A percentile compares a stretch with the other conserved stretches of the same genome.
These are phyloP conservation scores for Rhopalosiphum padi DNA, from an alignment of 1,140 invertebrate species.

Conservation along the genomic window DNA sequence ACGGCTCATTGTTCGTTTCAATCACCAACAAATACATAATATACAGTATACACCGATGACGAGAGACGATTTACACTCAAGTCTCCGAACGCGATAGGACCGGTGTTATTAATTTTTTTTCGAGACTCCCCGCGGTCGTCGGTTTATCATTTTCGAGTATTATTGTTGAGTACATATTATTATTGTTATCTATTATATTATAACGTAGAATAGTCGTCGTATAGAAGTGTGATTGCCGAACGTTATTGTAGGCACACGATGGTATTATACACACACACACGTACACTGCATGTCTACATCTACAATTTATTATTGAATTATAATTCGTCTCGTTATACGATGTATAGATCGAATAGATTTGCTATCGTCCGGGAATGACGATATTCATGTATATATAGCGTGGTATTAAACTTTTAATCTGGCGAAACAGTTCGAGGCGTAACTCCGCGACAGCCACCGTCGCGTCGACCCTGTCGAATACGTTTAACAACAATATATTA, in stretches of 20 bases:
- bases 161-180: neutral
- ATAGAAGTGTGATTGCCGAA: neutral
- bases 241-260: neutral
- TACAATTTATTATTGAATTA: neutral
- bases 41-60: neutral
- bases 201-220: neutral
- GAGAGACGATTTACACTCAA: neutral
- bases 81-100: neutral
- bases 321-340: neutral
- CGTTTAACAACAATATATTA: neutral
- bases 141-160: neutral
- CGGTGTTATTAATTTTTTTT: neutral
- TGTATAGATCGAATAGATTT: neutral
- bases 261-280: neutral
- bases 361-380: neutral
- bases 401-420: neutral
- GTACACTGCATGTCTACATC: neutral
- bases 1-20: neutral
- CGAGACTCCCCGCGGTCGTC: neutral
- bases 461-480: neutral
- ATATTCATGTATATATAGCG: neutral
- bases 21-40: neutral
- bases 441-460: neutral
- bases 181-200: neutral
- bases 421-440: neutral